Evolutionary conservation across 2,797 vertebrate genomes (phyloP).

Genomic region (Bovichtus variegatus): DNA sequence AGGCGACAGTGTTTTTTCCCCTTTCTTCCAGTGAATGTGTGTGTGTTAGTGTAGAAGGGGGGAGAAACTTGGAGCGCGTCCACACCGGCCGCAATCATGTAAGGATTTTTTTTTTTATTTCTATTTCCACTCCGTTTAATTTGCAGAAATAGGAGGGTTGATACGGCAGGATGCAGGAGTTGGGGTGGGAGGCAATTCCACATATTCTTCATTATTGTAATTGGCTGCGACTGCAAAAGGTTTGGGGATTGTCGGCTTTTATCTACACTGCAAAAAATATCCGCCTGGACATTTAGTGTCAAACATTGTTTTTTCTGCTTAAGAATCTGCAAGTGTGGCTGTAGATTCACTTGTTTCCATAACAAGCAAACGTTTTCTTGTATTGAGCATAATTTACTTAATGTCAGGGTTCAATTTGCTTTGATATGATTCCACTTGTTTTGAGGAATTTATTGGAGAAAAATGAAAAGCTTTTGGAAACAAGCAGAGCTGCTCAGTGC

Average conservation of each 20-base stretch:
- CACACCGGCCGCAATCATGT: slow-evolving; percentile 67
- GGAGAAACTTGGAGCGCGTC: slow-evolving; percentile 74
- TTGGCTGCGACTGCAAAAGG: slow-evolving; percentile 53
- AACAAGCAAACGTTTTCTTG: background rate
- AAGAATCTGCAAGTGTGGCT: background rate
- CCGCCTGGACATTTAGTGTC: background rate
- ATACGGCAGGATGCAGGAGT: slow-evolving; percentile 29
- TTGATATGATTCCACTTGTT: background rate
- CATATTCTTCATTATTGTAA: slow-evolving; percentile 57
- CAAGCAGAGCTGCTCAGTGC: background rate
- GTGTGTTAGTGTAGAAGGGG: slow-evolving; percentile 12
- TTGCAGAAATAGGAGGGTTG: slow-evolving; percentile 46
- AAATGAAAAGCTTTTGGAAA: background rate
- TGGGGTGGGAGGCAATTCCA: slow-evolving; percentile 11
- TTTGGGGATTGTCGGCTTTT: slow-evolving; percentile 42
- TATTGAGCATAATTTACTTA: background rate
- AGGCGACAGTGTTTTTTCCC: slow-evolving; percentile 50
- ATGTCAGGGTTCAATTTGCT: background rate
- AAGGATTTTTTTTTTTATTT: slow-evolving; percentile 53
- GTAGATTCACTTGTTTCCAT: background rate
- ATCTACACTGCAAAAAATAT: slow-evolving; percentile 52
- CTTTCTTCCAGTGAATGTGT: slow-evolving; percentile 22
- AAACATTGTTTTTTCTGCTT: background rate
- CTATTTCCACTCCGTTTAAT: slow-evolving; percentile 48
- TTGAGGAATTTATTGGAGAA: background rate